Evolutionary conservation across 2,888 invertebrate genomes (phyloP).

Genomic region (Cyrtodaria siliqua): DNA sequence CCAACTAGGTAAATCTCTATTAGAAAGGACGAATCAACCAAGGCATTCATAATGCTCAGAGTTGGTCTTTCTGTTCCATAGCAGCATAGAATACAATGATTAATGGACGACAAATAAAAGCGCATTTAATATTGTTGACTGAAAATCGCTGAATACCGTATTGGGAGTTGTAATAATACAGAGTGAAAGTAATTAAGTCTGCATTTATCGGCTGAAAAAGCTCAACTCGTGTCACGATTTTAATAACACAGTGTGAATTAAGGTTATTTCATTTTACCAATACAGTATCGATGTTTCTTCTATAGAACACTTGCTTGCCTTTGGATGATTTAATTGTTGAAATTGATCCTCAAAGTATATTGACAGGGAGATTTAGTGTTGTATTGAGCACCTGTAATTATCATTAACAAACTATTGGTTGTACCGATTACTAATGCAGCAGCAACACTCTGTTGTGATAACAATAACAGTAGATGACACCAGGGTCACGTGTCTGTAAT

Average conservation of each 20-base stretch:
- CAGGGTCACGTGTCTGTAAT: no score
- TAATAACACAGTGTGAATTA: slow-evolving; percentile 29
- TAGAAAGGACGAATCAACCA: no score
- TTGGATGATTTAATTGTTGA: slow-evolving; percentile 25
- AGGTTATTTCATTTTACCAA: slow-evolving; percentile 2
- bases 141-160: slow-evolving; percentile 25
- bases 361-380: slow-evolving; percentile 36
- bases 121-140: slow-evolving; percentile 14
- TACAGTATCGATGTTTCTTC: slow-evolving; percentile 14
- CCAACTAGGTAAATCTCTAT: no score
- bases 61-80: slow-evolving; percentile 11
- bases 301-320: slow-evolving; percentile 24
- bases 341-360: slow-evolving; percentile 48
- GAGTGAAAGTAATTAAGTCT: slow-evolving; percentile 32
- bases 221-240: slow-evolving; percentile 8
- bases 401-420: slow-evolving; percentile 45
- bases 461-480: no score
- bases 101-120: slow-evolving; percentile 18
- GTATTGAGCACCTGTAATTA: slow-evolving; percentile 51
- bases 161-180: slow-evolving; percentile 19
- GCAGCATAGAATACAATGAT: slow-evolving; percentile 12
- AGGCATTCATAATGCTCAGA: background rate
- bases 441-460: no score
- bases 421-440: no score
- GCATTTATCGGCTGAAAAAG: slow-evolving; percentile 21